Conservation (phyloP, 2,888 invertebrate genomes). For the Gonocerus acuteangulatus region DNA sequence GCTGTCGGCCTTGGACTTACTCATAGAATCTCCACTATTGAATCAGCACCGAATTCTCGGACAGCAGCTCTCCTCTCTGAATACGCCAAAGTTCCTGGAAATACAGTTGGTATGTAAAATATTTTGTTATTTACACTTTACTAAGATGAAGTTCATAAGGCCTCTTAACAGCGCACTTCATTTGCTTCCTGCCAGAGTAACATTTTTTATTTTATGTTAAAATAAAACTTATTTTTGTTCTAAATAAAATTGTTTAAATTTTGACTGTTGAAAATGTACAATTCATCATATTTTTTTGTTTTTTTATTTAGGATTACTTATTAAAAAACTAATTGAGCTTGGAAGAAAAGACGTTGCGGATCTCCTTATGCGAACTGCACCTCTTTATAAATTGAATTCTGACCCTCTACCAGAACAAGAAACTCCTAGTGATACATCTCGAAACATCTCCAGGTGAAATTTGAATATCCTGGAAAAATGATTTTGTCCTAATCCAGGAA, state of each 20-base stretch:
- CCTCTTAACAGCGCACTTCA: no score
- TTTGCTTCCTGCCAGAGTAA: no score
- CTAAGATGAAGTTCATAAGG: no score
- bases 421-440: conserved; percentile 18
- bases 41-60: conserved; percentile 27
- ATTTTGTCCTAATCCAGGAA: background rate
- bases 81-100: conserved; percentile 26
- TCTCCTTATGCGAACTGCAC: conserved; percentile 51
- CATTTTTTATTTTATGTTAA: no score
- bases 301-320: conserved; percentile 48
- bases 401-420: conserved; percentile 28
- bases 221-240: no score
- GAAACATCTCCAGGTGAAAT: conserved; percentile 23
- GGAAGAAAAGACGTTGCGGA: conserved; percentile 55
- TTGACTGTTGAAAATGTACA: no score
- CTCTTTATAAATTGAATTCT: conserved; percentile 43
- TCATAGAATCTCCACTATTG: conserved; percentile 33
- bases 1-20: conserved; percentile 59
- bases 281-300: no score
- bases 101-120: conserved; percentile 26
- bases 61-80: conserved; percentile 29
- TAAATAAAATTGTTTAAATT: no score
- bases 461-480: background rate
- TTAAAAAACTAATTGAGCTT: conserved; percentile 52
- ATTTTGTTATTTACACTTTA: no score